Conservation (phyloP, 2,113 vertebrate genomes). For the Garra rufa region DNA sequence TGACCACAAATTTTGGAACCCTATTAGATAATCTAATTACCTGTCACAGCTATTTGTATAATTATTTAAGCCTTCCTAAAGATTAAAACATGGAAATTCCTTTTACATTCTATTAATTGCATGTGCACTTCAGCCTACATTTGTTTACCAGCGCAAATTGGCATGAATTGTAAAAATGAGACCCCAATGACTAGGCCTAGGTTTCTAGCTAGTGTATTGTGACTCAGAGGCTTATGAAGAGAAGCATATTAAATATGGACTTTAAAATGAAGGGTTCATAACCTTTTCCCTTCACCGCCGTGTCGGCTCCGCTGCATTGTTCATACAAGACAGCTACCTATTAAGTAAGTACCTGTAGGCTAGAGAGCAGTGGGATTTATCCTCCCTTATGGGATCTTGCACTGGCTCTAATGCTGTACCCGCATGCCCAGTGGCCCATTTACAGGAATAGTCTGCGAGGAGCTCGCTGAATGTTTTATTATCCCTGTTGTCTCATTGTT, state of each 20-base stretch:
- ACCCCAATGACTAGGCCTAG: slow-evolving; percentile 14
- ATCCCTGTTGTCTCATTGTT: slow-evolving; percentile 57
- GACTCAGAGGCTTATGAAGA: slow-evolving; percentile 48
- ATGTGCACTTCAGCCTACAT: background rate
- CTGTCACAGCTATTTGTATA: background rate
- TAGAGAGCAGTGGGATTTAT: slow-evolving; percentile 60
- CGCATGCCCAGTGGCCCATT: slow-evolving; percentile 64
- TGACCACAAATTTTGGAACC: too few relatives aligned
- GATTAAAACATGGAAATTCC: background rate
- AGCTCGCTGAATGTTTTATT: slow-evolving; percentile 56
- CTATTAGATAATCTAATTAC: too few relatives aligned
- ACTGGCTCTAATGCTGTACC: slow-evolving; percentile 43
- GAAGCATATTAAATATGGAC: slow-evolving; percentile 61
- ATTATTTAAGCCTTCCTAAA: background rate
- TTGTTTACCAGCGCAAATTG: slow-evolving; percentile 12
- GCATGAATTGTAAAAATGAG: slow-evolving; percentile 24
- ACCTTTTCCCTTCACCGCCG: slow-evolving; percentile 49
- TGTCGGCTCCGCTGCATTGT: slow-evolving; percentile 50
- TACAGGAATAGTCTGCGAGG: slow-evolving; percentile 55
- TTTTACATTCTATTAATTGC: slow-evolving; percentile 8
- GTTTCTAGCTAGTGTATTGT: slow-evolving; percentile 18
- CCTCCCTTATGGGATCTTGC: slow-evolving; percentile 51
- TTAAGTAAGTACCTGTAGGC: slow-evolving; percentile 66
- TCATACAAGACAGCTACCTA: slow-evolving; percentile 62
- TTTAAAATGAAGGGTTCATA: slow-evolving; percentile 49